Base-by-base conservation (phyloP, 2,888 invertebrate genomes). In the Coenonympha arcania region DNA sequence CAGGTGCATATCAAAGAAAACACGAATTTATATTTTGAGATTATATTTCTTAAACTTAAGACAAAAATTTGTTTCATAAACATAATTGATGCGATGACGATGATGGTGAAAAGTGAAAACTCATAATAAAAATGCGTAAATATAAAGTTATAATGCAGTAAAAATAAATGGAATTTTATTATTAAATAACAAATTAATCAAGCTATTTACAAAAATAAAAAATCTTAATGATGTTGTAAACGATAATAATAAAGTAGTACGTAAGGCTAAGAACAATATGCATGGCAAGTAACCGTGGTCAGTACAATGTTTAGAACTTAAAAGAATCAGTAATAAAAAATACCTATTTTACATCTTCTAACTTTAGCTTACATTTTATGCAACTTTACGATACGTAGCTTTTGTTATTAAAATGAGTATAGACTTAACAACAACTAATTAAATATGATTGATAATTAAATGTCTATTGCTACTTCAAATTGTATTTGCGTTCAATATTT, bases 181-280 rank as follows among this genome's bases (percentile, higher is more conserved):
- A 51, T 31, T 39, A 33, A 52, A 26, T 26, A 28, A 30, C 13
- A 30, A 48, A 54, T 33, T 52, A 43, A 36, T 47, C 48, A 51
- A 61, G 50, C 49, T 62, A 61, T 64, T 48, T 63, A 64, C 61
- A 64, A 60, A 50, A 39, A 53, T 48, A 33, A 15, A 15, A n/a
- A 13, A 6, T 49, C 31, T 45, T 57, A 56, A 50, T 16, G 9
- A 19, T 43, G 26, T 49, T n/a, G n/a, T n/a, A n/a, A n/a, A n/a
- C n/a, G n/a, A 57, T 44, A 40, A 44, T 49, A 48, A 57, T 61
- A 51, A 55, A 57, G 62, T 65, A 68, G 73, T 63, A 73, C 74
- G 76, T 75, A 64, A 61, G 71, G 73, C 71, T 58, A 54, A 59
- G 50, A 56, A 56, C 50, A 59, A 57, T 54, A 54, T 55, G 58